Evolutionary conservation across 2,113 vertebrate species (phyloP), one percentile per base, ranked within the genome.

Genomic region (Siniperca knerii): DNA sequence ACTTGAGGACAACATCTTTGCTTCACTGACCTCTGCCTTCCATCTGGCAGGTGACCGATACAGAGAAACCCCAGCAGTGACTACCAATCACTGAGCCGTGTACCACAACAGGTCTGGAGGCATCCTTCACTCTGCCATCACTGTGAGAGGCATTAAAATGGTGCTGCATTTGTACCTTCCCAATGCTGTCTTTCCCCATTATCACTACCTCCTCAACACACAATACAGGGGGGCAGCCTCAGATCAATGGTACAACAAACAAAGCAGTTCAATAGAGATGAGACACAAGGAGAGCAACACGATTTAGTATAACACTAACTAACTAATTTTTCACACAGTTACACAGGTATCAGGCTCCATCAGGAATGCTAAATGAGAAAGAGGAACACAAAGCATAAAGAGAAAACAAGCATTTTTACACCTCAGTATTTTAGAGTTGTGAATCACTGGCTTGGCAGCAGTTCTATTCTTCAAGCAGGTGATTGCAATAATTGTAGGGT

Each of bases 241-340:
- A 37, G 35, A 37, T 37, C 4, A 79, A 3, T 67, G 57, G 68
- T 35, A 75, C 44, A 37, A 37, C 35, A 37, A 37, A 37, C 35
- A 75, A 64, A 85, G 58, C 65, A 37, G 64, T 81, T 88, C 81
- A 65, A 75, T 81, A 69, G 58, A 35, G 40, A 77, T 62, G 35
- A 77, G 61, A 79, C 21, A 20, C 44, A 25, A 75, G 25, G 64
- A 67, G 25, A 75, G 55, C 60, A 54, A 71, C 29, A 2, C 6
- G 8, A 68, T 58, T 64, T 42, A 23, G 66, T 12, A 23, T 2
- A 66, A 77, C 46, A 21, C 13, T 29, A 29, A 67, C 46, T 57
- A 40, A 80, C 42, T 12, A 0, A 55, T 78, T 74, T 40, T 67
- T 81, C 81, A 48, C n/a, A 57, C 35, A 25, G 64, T 65, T 78